Evolutionary conservation across 2,888 invertebrate species (phyloP), one percentile per base, ranked within the genome.

Genomic region (Lasioglossum leucozonium): DNA sequence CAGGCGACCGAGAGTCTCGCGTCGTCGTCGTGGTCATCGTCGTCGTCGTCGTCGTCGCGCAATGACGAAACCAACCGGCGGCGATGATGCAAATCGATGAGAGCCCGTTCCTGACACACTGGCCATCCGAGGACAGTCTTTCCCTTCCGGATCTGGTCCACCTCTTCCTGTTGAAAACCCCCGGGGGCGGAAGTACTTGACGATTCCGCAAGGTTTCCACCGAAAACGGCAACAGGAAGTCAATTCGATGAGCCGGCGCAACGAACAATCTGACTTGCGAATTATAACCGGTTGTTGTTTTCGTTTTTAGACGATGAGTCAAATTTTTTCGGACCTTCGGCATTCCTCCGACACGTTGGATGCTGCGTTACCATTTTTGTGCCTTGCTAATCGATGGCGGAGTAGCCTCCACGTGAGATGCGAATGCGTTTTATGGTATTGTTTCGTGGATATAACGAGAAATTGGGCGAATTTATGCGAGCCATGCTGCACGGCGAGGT

Each of bases 181-280:
- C 26, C 16, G 74, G 62, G 30, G 62, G 30, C 85, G 81, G 85
- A 86, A 85, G 44, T 78, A 72, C 18, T 85, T 80, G 72, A 1
- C 58, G 55, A 85, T 77, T 85, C 74, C 62, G 34, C 18, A 26
- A 37, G 47, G 69, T 40, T 74, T 77, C 16, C 65, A 26, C 74
- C 85, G 44, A 77, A 85, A 85, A 80, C 67, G 72, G 72, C 37
- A 81, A 40, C 74, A 72, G 74, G 81, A 85, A 85, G 75, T 74
- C 58, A 16, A 71, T 65, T 42, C 55, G 40, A 76, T 22, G 37
- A 75, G 51, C 34, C 16, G 58, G 44, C 16, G 10, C 47, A 6
- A 22, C 47, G 4, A 42, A 26, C 26, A 44, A 47, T 22, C 58
- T 18, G 44, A 82, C 58, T 4, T 10, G 34, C 16, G 16, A 65